phyloP scores from a whole-genome alignment of 2,797 vertebrate genomes.

The Clarias laeviceps region DNA sequence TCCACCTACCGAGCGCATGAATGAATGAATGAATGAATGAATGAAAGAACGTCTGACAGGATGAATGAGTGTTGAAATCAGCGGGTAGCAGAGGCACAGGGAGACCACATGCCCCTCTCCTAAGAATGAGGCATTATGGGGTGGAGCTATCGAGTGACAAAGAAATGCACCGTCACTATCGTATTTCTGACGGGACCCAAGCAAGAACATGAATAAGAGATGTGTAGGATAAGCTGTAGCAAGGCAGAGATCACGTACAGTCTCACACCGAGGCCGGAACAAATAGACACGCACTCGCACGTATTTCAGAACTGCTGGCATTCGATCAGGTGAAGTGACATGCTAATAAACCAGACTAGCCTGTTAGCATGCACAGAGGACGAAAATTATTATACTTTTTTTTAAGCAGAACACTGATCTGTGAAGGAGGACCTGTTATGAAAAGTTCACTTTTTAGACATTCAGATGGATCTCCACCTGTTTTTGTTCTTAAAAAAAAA shows the following conservation, averaged over 20 bases:
- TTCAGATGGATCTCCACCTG: too few relatives aligned
- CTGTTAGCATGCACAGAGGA: neutral
- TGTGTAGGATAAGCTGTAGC: slow-evolving; percentile 46
- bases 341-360: neutral
- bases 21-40: slow-evolving; percentile 37
- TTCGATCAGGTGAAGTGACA: neutral
- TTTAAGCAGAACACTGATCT: too few relatives aligned
- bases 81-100: slow-evolving; percentile 37
- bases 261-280: neutral
- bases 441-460: too few relatives aligned
- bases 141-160: slow-evolving; percentile 20
- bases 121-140: slow-evolving; percentile 56
- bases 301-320: neutral
- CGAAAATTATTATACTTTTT: too few relatives aligned
- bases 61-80: slow-evolving; percentile 52
- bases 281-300: neutral
- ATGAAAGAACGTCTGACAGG: neutral
- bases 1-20: slow-evolving; percentile 38
- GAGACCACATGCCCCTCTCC: slow-evolving; percentile 30
- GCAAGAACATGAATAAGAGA: slow-evolving; percentile 70
- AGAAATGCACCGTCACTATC: slow-evolving; percentile 52
- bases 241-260: neutral
- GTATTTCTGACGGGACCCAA: slow-evolving; percentile 61
- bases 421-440: too few relatives aligned
- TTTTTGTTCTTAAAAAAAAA: too few relatives aligned